phyloP scores from a whole-genome alignment of 2,113 vertebrate genomes.

The Centropus bengalensis region DNA sequence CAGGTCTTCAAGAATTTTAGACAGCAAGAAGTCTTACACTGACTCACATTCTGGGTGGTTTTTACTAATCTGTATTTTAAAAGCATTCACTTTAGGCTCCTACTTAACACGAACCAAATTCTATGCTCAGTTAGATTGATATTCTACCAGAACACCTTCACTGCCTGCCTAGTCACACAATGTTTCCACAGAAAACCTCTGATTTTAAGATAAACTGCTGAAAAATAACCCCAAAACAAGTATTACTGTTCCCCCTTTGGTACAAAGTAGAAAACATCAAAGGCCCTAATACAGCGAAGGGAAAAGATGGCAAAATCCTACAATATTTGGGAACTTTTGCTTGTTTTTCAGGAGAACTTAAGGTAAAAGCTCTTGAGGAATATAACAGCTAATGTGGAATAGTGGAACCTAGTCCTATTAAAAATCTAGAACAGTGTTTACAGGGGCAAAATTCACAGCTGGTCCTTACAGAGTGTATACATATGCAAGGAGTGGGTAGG shows the following conservation, averaged over 20 bases:
- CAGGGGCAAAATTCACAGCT: conserved; percentile 65
- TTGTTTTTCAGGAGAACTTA: background rate
- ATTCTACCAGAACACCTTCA: background rate
- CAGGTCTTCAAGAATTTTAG: background rate
- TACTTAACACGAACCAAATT: background rate
- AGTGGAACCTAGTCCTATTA: background rate
- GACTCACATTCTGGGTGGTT: background rate
- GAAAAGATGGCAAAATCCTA: background rate
- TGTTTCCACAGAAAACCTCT: background rate
- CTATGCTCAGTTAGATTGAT: background rate
- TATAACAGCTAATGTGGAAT: background rate
- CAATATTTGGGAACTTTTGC: background rate
- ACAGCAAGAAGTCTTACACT: background rate
- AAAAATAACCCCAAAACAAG: background rate
- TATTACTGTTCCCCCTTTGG: background rate
- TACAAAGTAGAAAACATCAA: background rate
- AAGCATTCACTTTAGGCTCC: background rate
- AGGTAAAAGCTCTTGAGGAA: background rate
- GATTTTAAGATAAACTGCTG: background rate
- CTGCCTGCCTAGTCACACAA: background rate
- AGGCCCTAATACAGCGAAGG: background rate
- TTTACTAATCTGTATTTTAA: background rate
- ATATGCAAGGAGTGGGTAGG: conserved; percentile 62
- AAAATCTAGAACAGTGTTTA: conserved; percentile 34
- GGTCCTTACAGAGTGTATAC: conserved; percentile 55